phyloP scores from a whole-genome alignment of 2,797 vertebrate genomes.

The Pangasius larnaudii region DNA sequence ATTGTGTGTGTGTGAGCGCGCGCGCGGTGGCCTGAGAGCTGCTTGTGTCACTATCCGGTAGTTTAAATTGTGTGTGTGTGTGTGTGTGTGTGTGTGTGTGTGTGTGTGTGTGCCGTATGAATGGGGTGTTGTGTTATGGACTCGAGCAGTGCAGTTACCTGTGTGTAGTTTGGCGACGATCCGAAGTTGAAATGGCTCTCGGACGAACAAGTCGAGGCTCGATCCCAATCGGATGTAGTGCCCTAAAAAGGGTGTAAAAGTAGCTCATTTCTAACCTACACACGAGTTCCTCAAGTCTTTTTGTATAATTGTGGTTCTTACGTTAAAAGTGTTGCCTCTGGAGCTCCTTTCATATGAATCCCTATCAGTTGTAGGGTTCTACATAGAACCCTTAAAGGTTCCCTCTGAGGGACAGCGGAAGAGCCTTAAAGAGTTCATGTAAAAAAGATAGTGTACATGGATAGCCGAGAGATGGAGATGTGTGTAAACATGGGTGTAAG shows the following conservation, averaged over 20 bases:
- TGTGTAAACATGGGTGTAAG: neutral
- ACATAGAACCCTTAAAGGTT: neutral
- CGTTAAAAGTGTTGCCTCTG: neutral
- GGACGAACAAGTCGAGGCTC: neutral
- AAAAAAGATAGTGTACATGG: neutral
- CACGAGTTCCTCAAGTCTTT: neutral
- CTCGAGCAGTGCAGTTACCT: constrained; percentile 39
- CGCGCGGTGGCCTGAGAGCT: neutral
- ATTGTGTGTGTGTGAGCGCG: too few relatives aligned
- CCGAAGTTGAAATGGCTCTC: neutral
- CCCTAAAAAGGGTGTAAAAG: neutral
- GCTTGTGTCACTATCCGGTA: neutral
- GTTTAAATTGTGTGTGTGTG: constrained; percentile 20
- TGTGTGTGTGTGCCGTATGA: constrained; percentile 39
- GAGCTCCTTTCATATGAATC: neutral
- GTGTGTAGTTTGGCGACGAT: constrained; percentile 47
- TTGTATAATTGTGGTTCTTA: neutral
- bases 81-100: constrained; percentile 13
- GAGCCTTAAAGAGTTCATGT: neutral
- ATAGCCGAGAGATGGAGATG: neutral
- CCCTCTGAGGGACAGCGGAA: neutral
- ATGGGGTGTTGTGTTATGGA: constrained; percentile 49
- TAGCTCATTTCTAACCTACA: neutral
- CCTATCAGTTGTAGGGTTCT: neutral
- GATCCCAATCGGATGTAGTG: neutral